These are phyloP conservation scores for Vulpes vulpes DNA, from an alignment of 2,113 vertebrate species.

Conservation along the genomic window DNA sequence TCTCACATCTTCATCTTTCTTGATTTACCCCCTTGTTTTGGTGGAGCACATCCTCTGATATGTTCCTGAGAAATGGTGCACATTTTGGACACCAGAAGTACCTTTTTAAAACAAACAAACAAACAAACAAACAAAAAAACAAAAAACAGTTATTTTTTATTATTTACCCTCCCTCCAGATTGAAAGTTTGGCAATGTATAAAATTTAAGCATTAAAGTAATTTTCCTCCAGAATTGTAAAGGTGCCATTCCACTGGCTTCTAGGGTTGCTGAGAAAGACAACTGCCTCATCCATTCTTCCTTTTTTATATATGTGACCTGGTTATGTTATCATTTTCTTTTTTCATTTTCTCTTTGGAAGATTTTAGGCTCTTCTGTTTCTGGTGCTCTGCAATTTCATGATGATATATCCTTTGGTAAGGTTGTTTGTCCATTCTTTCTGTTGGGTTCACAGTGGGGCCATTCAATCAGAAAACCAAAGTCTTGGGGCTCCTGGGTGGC, in stretches of 20 bases:
- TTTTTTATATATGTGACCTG: background rate
- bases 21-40: conserved; percentile 22
- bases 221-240: background rate
- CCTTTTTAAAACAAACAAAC: no score
- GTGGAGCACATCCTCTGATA: background rate
- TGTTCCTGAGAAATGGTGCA: background rate
- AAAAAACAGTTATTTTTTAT: no score
- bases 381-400: background rate
- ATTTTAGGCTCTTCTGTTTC: background rate
- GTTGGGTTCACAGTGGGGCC: background rate
- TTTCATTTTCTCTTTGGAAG: background rate
- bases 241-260: background rate
- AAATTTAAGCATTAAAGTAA: conserved; percentile 38
- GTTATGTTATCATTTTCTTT: background rate
- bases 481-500: background rate
- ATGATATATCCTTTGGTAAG: background rate
- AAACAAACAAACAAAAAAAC: no score
- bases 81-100: background rate
- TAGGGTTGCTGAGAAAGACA: background rate
- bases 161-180: background rate
- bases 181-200: conserved; percentile 60
- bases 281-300: background rate
- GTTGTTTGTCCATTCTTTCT: background rate
- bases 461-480: background rate
- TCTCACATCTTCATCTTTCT: conserved; percentile 9